Conservation (phyloP, 2,113 vertebrate genomes). For the Macheiramphus alcinus region DNA sequence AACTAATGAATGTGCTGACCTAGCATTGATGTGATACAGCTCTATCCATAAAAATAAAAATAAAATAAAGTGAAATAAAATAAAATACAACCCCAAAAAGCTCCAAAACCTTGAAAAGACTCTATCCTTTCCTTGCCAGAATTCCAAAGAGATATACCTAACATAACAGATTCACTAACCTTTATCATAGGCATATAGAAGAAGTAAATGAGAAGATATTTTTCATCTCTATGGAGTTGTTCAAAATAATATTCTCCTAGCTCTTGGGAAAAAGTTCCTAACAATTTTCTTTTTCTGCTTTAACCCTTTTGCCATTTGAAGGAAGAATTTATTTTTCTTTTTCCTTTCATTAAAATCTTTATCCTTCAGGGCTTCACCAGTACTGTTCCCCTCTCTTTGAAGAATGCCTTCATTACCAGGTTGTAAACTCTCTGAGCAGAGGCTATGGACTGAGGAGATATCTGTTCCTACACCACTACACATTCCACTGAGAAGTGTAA, state of each 20-base stretch:
- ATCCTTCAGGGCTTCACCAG: not conserved
- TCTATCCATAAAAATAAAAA: not conserved
- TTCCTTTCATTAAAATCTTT: not conserved
- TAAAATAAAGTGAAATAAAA: not conserved
- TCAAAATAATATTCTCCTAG: not conserved
- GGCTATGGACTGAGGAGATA: not conserved
- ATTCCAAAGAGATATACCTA: not conserved
- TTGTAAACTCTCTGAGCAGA: not conserved
- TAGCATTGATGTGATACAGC: not conserved
- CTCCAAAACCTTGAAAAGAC: not conserved
- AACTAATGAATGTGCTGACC: not conserved
- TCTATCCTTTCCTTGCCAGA: not conserved
- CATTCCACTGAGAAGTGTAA: not conserved
- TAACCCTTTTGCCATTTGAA: not conserved
- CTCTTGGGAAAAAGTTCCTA: not conserved
- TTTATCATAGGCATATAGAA: not conserved
- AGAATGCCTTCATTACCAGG: not conserved
- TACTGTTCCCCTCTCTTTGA: not conserved
- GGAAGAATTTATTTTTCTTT: not conserved
- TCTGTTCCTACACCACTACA: not conserved
- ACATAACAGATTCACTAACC: not conserved
- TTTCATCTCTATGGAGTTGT: slow-evolving; percentile 21
- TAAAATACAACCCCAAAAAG: not conserved
- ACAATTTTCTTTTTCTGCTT: not conserved
- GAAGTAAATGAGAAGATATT: slow-evolving; percentile 34